Base-by-base conservation (phyloP, 2,888 invertebrate genomes). In the Troglohyphantes excavatus region DNA sequence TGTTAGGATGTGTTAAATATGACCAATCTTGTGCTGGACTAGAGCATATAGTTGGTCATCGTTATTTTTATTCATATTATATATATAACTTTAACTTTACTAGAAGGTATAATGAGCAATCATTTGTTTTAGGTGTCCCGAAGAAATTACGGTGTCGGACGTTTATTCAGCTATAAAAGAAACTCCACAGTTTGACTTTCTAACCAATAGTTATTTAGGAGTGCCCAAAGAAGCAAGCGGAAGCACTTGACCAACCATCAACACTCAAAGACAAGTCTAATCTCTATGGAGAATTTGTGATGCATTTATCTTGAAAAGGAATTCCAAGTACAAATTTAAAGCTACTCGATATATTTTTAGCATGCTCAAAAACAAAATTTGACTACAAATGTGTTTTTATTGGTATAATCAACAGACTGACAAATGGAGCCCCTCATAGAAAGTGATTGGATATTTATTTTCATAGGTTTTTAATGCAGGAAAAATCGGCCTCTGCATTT, bases 111-210 rank as follows among this genome's bases (percentile, higher is more conserved):
- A n/a, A n/a, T n/a, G n/a, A n/a, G n/a, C n/a, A n/a, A n/a, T n/a
- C n/a, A n/a, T n/a, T n/a, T 53, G 5, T 53, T 90, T 11, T 27
- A 87, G 90, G 27, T 83, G 75, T 72, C 90, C 90, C 2, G 90
- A 86, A 43, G 83, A 83, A 68, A 87, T 90, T 11, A 87, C 87
- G 7, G 72, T 83, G 3, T 76, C 82, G 11, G 90, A 90, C 43
- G 61, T 90, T 9, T 90, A 85, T 67, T 73, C 86, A 11, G 87
- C 90, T 9, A 70, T 90, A 13, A 87, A 87, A 39, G 78, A 72
- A 7, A 87, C 65, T 43, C 72, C 87, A 17, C 26, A 83, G 39
- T 87, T 68, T 61, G 86, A 87, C 46, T 83, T 90, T n/a, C 23
- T 87, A 0, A 76, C 76, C 6, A 87, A 87, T 27, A 72, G 67